These are phyloP conservation scores for Arge pagana DNA, from an alignment of 2,888 invertebrate genomes.

Conservation along the genomic window DNA sequence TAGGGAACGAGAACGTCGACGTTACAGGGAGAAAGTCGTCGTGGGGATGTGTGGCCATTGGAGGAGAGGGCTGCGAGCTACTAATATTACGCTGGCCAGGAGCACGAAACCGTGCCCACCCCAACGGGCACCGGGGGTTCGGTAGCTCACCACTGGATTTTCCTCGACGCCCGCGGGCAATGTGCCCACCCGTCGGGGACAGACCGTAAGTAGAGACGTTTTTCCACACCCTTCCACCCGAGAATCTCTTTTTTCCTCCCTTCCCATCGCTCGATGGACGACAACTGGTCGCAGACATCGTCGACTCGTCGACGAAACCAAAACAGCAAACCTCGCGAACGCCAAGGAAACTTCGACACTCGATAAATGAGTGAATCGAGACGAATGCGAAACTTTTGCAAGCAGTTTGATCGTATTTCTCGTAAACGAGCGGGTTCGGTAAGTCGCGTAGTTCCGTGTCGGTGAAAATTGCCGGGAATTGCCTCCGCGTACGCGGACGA, in stretches of 20 bases:
- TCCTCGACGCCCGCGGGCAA: slow-evolving; percentile 57
- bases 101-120: slow-evolving; percentile 34
- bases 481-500: no score
- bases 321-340: no score
- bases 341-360: no score
- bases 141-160: slow-evolving; percentile 55
- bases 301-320: no score
- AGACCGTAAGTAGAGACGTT: slow-evolving; percentile 50
- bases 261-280: background rate
- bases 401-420: no score
- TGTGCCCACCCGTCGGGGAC: slow-evolving; percentile 58
- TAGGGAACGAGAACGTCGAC: slow-evolving; percentile 27
- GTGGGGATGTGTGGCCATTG: slow-evolving; percentile 47
- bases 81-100: slow-evolving; percentile 30
- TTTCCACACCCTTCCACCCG: background rate
- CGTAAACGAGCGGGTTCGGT: no score
- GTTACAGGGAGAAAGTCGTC: slow-evolving; percentile 27
- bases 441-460: no score
- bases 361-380: no score
- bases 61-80: slow-evolving; percentile 24
- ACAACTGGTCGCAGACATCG: no score
- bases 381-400: no score
- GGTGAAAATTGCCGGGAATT: no score
- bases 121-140: slow-evolving; percentile 46
- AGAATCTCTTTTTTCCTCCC: background rate